Base-by-base conservation (phyloP, 2,888 invertebrate genomes). In the Cephonodes hylas region DNA sequence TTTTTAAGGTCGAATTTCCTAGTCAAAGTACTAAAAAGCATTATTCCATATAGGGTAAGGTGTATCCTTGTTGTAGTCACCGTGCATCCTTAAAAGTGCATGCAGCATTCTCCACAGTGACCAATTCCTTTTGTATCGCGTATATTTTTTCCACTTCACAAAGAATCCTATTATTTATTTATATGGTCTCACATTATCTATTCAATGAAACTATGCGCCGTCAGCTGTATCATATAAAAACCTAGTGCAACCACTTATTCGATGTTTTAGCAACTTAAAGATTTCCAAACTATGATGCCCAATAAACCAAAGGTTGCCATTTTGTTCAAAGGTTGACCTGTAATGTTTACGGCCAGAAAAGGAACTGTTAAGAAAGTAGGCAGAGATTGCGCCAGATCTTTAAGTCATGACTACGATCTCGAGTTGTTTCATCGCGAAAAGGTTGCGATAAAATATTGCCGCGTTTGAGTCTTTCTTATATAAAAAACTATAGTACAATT, bases 1-100 rank as follows among this genome's bases (percentile, higher is more conserved):
- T 2, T 8, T 15, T 48, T 15, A 25, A 18, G 27, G 18, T 53
- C 15, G 3, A 15, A 18, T 18, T 53, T 18, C 3, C 38, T 3
- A 3, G 3, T 38, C 1, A n/a, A 2, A 27, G 5, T 3, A 15
- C 27, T 31, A 31, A 18, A 4, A 53, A 25, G 8, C 53, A 20
- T 53, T 18, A 31, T 18, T 18, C 53, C 53, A 53, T 31, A 53
- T 53, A 53, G 31, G 53, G 27, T 53, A 18, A 31, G 53, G 31
- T 23, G 46, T 53, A 53, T 5, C 53, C 53, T 27, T 23, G 46
- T 22, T 70, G 74, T 73, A 72, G 79, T 80, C 74, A 75, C 75
- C 69, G 71, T 67, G 86, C 73, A 85, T 76, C 90, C 91, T 85
- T 91, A 90, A 88, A 91, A 90, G 91, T 89, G 88, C 88, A 89